Evolutionary conservation across 2,888 invertebrate species (phyloP).

Genomic region (Oscheius sp.): DNA sequence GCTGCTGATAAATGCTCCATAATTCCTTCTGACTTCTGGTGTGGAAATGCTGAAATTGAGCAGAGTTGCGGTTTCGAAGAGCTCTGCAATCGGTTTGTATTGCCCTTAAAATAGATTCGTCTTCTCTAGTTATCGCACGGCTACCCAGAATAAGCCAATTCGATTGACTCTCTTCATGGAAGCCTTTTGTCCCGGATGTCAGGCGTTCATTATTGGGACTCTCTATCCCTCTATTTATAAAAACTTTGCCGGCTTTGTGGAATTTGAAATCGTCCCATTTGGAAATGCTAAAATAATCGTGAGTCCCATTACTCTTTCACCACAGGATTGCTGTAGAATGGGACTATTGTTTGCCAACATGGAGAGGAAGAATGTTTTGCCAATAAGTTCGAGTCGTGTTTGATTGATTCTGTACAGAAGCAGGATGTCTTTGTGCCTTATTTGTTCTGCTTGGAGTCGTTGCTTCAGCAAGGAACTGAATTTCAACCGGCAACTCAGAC

Average conservation of each 20-base stretch:
- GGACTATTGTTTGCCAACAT: conserved; percentile 62
- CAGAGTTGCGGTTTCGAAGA: conserved; percentile 48
- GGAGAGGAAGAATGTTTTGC: conserved; percentile 63
- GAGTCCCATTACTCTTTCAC: too few relatives aligned
- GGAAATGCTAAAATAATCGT: conserved; percentile 64
- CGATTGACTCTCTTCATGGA: conserved; percentile 58
- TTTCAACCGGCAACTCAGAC: neutral
- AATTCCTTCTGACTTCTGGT: conserved; percentile 58
- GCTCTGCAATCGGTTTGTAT: conserved; percentile 41
- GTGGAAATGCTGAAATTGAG: conserved; percentile 43
- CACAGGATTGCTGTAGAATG: conserved; percentile 35
- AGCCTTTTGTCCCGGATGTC: conserved; percentile 62
- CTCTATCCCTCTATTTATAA: conserved; percentile 54
- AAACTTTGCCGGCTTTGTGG: conserved; percentile 53
- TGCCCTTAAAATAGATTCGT: neutral
- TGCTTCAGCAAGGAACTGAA: conserved; percentile 30
- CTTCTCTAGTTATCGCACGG: conserved; percentile 35
- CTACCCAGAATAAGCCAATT: conserved; percentile 48
- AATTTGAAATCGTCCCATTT: conserved; percentile 66
- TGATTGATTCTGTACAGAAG: conserved; percentile 51
- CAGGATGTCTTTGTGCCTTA: conserved; percentile 51
- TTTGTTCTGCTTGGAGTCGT: conserved; percentile 54
- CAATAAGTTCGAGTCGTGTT: conserved; percentile 61
- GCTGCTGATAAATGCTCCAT: conserved; percentile 34
- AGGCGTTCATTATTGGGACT: conserved; percentile 55